Conservation (phyloP, 2,888 invertebrate genomes). For the Phortica okadai region DNA sequence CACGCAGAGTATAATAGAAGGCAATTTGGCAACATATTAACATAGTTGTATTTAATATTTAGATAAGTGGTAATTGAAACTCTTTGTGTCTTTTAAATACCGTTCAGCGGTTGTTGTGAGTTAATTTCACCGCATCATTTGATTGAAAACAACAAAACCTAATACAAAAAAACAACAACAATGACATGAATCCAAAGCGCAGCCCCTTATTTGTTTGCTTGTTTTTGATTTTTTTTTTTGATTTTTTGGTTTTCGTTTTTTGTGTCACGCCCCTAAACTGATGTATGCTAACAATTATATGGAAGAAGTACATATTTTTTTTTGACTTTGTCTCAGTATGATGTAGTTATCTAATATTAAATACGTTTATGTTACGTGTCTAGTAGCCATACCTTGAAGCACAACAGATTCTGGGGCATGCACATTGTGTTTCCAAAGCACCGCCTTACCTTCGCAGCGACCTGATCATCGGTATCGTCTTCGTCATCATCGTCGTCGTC, state of each 20-base stretch:
- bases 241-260: constrained; percentile 39
- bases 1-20: constrained; percentile 51
- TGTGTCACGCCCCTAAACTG: constrained; percentile 48
- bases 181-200: too few relatives aligned
- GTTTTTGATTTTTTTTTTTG: constrained; percentile 6
- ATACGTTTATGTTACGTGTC: constrained; percentile 74
- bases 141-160: too few relatives aligned
- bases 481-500: constrained; percentile 58
- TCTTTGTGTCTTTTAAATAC: neutral
- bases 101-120: constrained; percentile 38
- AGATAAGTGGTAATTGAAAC: constrained; percentile 36
- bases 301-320: constrained; percentile 41
- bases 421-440: constrained; percentile 86
- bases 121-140: neutral
- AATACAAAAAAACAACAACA: constrained; percentile 2
- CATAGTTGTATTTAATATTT: constrained; percentile 74
- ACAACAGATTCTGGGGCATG: constrained; percentile 89
- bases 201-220: constrained; percentile 1
- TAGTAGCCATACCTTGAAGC: constrained; percentile 86
- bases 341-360: constrained; percentile 70
- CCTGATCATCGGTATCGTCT: constrained; percentile 66
- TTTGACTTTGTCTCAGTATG: constrained; percentile 32
- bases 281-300: constrained; percentile 51
- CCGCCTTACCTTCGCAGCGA: constrained; percentile 81
- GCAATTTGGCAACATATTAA: constrained; percentile 67